Conservation (phyloP, 2,113 vertebrate species). For the Thunnus thynnus region DNA sequence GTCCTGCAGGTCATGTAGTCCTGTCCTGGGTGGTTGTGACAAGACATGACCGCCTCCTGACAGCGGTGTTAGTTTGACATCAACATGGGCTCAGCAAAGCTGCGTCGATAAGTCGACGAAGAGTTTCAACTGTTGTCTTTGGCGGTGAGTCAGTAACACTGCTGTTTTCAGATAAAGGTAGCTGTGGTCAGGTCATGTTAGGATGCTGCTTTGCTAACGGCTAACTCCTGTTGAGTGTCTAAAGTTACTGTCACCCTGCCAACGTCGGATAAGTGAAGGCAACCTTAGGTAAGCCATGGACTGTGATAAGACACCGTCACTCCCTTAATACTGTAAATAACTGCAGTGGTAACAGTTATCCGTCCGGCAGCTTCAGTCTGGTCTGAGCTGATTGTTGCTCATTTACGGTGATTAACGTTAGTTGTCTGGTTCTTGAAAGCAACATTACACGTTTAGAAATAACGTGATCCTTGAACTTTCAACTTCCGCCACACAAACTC, state of each 20-base stretch:
- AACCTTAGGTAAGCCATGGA: not conserved
- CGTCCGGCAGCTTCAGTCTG: not conserved
- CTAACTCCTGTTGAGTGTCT: constrained; percentile 2
- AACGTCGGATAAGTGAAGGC: not conserved
- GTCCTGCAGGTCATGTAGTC: not conserved
- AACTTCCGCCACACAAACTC: too few species aligned
- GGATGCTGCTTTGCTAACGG: not conserved
- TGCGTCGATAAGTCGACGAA: constrained; percentile 13
- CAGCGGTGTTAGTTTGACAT: not conserved
- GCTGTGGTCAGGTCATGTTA: too few species aligned
- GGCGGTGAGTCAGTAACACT: constrained; percentile 24
- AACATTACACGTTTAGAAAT: not conserved
- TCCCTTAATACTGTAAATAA: not conserved
- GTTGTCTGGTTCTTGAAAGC: not conserved
- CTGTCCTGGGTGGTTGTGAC: constrained; percentile 14
- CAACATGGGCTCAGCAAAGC: constrained; percentile 25
- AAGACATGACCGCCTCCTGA: constrained; percentile 12
- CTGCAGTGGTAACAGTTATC: not conserved
- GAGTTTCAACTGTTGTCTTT: constrained; percentile 16
- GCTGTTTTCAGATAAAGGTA: not conserved
- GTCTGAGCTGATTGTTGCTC: not conserved
- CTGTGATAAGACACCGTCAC: not conserved
- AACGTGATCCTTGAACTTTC: too few species aligned
- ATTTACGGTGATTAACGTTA: not conserved
- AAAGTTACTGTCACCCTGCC: not conserved